phyloP scores from a whole-genome alignment of 64 coral and sea anemone genomes.

The Stichodactyla helianthus region DNA sequence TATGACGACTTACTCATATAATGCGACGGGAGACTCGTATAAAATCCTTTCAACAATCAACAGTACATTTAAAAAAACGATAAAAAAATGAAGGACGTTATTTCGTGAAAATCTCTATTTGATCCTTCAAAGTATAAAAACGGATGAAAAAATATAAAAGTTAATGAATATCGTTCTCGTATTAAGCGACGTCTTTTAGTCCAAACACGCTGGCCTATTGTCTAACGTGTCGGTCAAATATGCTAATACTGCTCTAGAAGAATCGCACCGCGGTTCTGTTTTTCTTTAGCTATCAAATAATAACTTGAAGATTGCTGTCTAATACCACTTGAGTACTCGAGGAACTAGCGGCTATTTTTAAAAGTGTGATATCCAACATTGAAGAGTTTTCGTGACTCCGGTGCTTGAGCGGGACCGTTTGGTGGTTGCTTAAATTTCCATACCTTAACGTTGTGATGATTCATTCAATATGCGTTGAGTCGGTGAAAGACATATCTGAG shows the following conservation, averaged over 20 bases:
- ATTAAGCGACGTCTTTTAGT: neutral
- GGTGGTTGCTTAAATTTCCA: slow-evolving; percentile 3
- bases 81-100: neutral
- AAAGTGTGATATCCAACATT: neutral
- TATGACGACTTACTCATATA: neutral
- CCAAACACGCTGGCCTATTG: neutral
- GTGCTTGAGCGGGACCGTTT: neutral
- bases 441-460: neutral
- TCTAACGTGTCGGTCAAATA: slow-evolving; percentile 6
- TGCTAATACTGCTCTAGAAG: neutral
- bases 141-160: neutral
- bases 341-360: neutral
- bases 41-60: neutral
- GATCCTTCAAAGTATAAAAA: neutral
- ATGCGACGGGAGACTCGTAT: neutral
- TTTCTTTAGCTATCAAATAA: slow-evolving; percentile 13
- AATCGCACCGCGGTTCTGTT: neutral
- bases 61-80: neutral
- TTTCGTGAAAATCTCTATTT: neutral
- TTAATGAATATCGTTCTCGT: neutral
- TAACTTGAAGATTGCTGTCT: slow-evolving; percentile 4
- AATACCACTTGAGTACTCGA: neutral
- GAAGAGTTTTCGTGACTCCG: slow-evolving; percentile 10
- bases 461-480: neutral
- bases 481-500: neutral